Conservation (phyloP, 2,113 vertebrate genomes). For the Leucopsar rothschildi region DNA sequence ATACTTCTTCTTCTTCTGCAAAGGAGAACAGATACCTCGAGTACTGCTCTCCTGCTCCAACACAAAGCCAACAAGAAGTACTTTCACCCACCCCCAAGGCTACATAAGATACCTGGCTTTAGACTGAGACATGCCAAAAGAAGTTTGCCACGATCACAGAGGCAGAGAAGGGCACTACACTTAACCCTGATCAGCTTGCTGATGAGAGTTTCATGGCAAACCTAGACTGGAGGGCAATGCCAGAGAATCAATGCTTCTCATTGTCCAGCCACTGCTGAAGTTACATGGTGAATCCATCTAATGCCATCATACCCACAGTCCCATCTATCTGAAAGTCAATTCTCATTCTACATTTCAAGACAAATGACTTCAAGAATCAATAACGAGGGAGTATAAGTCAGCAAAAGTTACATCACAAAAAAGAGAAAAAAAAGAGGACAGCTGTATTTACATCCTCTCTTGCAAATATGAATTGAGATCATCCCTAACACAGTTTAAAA, state of each 20-base stretch:
- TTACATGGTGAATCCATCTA: neutral
- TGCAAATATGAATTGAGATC: neutral
- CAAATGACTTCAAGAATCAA: neutral
- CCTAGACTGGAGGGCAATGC: neutral
- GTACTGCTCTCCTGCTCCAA: neutral
- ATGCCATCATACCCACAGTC: neutral
- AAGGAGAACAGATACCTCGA: neutral
- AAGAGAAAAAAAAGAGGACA: neutral
- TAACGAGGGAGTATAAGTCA: neutral
- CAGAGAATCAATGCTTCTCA: neutral
- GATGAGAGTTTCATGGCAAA: neutral
- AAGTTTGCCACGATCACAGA: neutral
- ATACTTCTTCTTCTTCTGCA: neutral
- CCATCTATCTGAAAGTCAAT: neutral
- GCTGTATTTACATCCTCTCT: neutral
- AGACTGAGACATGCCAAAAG: neutral
- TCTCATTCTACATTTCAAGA: neutral
- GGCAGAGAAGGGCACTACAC: neutral
- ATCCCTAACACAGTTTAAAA: neutral
- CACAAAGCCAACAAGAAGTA: neutral
- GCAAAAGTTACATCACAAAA: neutral
- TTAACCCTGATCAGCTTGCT: neutral
- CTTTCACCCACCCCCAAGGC: neutral
- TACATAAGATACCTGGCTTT: neutral
- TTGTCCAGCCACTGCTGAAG: neutral